These are phyloP conservation scores for Himalopsyche japonica DNA, from an alignment of 2,888 invertebrate species.

Conservation along the genomic window DNA sequence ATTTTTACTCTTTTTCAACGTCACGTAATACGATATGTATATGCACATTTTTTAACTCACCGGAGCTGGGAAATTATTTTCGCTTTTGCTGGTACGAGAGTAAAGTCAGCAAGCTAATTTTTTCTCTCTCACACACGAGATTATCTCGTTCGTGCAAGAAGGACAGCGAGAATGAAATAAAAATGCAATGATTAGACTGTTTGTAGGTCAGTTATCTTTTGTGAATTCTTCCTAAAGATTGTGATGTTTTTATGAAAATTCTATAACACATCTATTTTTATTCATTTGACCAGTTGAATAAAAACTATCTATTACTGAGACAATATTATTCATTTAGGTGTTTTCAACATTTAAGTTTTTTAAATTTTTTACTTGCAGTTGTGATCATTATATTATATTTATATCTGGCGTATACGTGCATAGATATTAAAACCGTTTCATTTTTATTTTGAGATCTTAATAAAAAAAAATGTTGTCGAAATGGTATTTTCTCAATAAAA, in stretches of 20 bases:
- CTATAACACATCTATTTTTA: too few relatives aligned
- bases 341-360: too few relatives aligned
- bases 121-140: constrained; percentile 22
- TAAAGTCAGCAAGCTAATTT: constrained; percentile 8
- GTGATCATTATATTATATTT: too few relatives aligned
- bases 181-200: constrained; percentile 24
- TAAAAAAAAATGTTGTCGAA: too few relatives aligned
- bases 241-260: neutral
- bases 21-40: constrained; percentile 23
- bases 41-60: constrained; percentile 16
- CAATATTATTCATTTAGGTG: too few relatives aligned
- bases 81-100: constrained; percentile 26
- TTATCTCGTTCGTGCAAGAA: constrained; percentile 3
- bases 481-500: too few relatives aligned
- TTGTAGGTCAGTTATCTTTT: constrained; percentile 37
- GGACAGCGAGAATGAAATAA: constrained; percentile 23
- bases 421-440: too few relatives aligned
- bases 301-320: too few relatives aligned
- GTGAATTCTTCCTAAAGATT: constrained; percentile 14
- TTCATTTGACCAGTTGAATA: too few relatives aligned
- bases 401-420: too few relatives aligned
- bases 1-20: constrained; percentile 16
- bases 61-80: constrained; percentile 35
- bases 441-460: too few relatives aligned
- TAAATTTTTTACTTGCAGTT: too few relatives aligned